Evolutionary conservation across 2,888 invertebrate species (phyloP).

Genomic region (Tetranychus truncatus): DNA sequence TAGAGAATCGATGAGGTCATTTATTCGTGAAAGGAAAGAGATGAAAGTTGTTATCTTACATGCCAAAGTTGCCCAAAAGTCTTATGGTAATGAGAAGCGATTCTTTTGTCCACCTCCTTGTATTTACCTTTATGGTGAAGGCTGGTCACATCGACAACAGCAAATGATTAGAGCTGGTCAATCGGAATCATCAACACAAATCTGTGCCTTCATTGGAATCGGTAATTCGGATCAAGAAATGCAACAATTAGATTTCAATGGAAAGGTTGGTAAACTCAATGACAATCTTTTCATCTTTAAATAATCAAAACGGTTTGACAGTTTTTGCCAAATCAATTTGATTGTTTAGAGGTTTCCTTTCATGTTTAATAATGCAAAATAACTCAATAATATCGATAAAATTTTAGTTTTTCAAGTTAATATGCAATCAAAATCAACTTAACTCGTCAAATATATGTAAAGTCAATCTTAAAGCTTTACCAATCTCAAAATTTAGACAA

Average conservation of each 20-base stretch:
- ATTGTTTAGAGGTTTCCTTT: background rate
- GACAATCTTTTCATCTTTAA: too few species aligned
- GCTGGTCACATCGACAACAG: conserved; percentile 87
- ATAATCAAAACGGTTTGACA: too few species aligned
- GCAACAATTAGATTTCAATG: conserved; percentile 93
- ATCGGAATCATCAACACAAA: conserved; percentile 67
- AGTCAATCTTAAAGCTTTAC: too few species aligned
- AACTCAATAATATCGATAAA: background rate
- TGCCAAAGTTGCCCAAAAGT: conserved; percentile 98
- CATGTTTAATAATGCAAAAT: background rate
- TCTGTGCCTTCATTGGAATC: conserved; percentile 96
- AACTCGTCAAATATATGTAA: too few species aligned
- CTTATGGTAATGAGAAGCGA: conserved; percentile 97
- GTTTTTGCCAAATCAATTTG: too few species aligned
- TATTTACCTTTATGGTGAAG: conserved; percentile 93
- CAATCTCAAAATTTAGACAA: too few species aligned
- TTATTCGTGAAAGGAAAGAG: conserved; percentile 68
- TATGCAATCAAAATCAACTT: background rate
- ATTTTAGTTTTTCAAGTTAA: background rate
- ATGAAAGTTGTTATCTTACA: conserved; percentile 93
- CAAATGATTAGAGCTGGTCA: conserved; percentile 58
- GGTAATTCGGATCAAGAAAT: conserved; percentile 96
- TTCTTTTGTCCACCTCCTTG: conserved; percentile 99
- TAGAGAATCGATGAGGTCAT: conserved; percentile 84
- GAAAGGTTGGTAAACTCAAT: conserved; percentile 43